Evolutionary conservation across 2,888 invertebrate genomes (phyloP), one percentile per base, ranked within the genome.

Genomic region (Diarsia rubi): DNA sequence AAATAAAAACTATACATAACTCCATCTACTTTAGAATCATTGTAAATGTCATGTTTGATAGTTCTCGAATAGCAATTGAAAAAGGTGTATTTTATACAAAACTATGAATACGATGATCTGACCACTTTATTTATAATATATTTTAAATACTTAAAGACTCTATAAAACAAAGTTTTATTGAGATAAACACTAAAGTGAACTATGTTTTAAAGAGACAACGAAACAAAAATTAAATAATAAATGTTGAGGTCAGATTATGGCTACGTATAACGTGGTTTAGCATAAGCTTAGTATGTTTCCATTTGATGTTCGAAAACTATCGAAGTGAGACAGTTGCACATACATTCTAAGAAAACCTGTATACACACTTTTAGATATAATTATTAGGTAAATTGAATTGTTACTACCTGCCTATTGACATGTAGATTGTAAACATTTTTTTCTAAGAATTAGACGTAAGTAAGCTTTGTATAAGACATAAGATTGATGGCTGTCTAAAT

Each of bases 401-500:
- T 95, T 95, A 95, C 94, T 95, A 95, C 94, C 95, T 96, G 96
- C 96, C 95, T 95, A 95, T 95, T 95, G 95, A 96, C 93, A 95
- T 90, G 93, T 96, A 95, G 95, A 94, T 93, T 93, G 91, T 95
- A 94, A 93, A 92, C 84, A 88, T 68, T 85, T 92, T 94, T 94
- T 94, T 93, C 91, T 93, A 94, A 93, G 90, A 90, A 87, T 93
- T 94, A 92, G 84, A 84, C 14, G 69, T 94, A 94, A 93, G 93
- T 92, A 91, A 94, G 96, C 96, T 96, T 96, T 93, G 94, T 95
- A 93, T 95, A 95, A 96, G 94, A 94, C 84, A 94, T 96, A 96
- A 96, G 95, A 96, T 96, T 96, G 96, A 96, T 96, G 96, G 96
- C 96, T 96, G 96, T 96, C 95, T 96, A 95, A 95, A 96, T 96